Evolutionary conservation across 2,113 vertebrate genomes (phyloP), one percentile per base, ranked within the genome.

Genomic region (Actenoides hombroni): DNA sequence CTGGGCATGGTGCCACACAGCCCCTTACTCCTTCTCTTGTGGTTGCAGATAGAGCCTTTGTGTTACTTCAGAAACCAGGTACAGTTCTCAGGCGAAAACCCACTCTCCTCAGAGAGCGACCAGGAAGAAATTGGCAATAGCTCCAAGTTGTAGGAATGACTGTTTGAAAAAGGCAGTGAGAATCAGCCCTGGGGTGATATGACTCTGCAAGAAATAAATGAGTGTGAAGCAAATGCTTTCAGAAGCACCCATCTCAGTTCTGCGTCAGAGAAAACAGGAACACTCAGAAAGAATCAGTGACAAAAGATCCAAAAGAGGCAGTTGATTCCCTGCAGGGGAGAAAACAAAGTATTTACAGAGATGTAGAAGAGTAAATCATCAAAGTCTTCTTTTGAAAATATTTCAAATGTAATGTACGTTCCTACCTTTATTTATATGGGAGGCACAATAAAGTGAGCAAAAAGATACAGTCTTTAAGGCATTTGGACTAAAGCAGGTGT

Each of bases 201-300:
- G 94, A 96, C 86, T 94, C 65, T 76, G 91, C 88, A 92, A 89
- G 88, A 94, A 96, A 92, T 80, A 92, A 96, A 90, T 59, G 25
- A 85, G 37, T 31, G 48, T 59, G 86, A 95, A 92, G 67, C 13
- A 71, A 96, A 94, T 49, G 57, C 67, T 89, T 94, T 91, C 49
- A 83, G 85, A 96, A 87, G 35, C 40, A 77, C 63, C 49, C 46
- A 35, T 88, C 74, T 92, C 86, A 79, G 40, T 51, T 95, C 67
- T 80, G 74, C 5, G 0, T 64, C 73, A 84, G 44, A 93, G 69
- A 84, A 92, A 94, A 73, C 65, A 61, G 83, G 69, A 92, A 76
- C 23, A 68, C 14, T 81, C 63, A 86, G 86, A 88, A 86, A 83
- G 63, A 75, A 83, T 88, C 83, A 64, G 68, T 64, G 73, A 95